Evolutionary conservation across 1,140 invertebrate genomes (phyloP).

Genomic region (Hesperophylax magnus): DNA sequence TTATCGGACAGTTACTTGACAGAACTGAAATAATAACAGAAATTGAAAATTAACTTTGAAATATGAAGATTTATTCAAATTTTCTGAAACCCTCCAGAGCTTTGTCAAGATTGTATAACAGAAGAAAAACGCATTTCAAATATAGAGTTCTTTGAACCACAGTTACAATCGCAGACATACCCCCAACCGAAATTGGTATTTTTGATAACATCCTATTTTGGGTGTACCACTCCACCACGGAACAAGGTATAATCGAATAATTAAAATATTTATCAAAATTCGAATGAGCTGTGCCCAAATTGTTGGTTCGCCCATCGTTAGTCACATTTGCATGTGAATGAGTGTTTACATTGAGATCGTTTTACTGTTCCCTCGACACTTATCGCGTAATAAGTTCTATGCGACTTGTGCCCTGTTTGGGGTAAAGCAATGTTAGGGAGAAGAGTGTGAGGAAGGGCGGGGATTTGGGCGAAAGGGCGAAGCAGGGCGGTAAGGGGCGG

Average conservation of each 20-base stretch:
- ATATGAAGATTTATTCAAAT: too few species aligned
- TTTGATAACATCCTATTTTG: too few species aligned
- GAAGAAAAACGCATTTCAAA: too few species aligned
- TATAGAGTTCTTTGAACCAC: too few species aligned
- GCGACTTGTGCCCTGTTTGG: constrained; percentile 48
- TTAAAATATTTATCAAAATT: constrained; percentile 19
- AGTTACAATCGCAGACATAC: too few species aligned
- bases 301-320: constrained; percentile 46
- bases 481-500: not conserved
- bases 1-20: too few species aligned
- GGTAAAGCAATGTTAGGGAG: not conserved
- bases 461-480: not conserved
- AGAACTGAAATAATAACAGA: too few species aligned
- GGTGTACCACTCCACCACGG: too few species aligned
- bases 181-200: too few species aligned
- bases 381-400: constrained; percentile 54
- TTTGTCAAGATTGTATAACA: too few species aligned
- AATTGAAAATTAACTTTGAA: too few species aligned
- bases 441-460: constrained; percentile 8
- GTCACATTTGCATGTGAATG: constrained; percentile 56
- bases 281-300: constrained; percentile 2
- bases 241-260: not conserved
- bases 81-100: too few species aligned
- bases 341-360: constrained; percentile 57
- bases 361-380: constrained; percentile 54